Base-by-base conservation (phyloP, 2,888 invertebrate species). In the Sarcophaga variegata region DNA sequence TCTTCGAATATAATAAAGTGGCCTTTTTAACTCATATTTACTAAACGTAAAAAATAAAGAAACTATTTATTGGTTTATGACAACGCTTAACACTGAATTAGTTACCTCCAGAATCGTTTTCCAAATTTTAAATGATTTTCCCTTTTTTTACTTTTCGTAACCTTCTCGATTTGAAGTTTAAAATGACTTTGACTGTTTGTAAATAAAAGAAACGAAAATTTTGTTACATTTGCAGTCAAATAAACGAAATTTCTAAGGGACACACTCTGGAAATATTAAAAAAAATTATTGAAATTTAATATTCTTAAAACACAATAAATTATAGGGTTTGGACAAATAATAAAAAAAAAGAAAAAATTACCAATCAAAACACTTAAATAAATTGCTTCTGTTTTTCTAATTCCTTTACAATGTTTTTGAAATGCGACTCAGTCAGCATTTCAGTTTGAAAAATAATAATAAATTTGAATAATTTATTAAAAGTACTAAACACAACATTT, bases 391-490 rank as follows among this genome's bases (percentile, higher is more conserved):
- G 3, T 4, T 67, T 20, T 8, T 67, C 54, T 14, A 54, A 54
- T 54, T 54, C 17, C 17, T 54, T 54, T 54, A 14, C 14, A 54
- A 17, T 54, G 4, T 54, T 54, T 17, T 54, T 54, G 12, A 14
- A 17, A 14, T 54, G 37, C 10, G 6, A 37, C 37, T 6, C 6
- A 37, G 37, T 10, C 37, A 37, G 10, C 8, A 37, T 37, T 37
- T 37, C 10, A 22, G n/a, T 17, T 66, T 66, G 17, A 64, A 63
- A 12, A 25, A 25, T 63, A 63, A 63, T 22, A 63, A 11, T 20
- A 25, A 17, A 64, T 64, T 27, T 17, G 22, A 64, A 64, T 64
- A 64, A 64, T 64, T 64, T 27, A 64, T 64, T 64, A n/a, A 27
- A 64, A 64, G 5, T 17, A 27, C 64, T 64, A 64, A 64, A 64